phyloP scores from a whole-genome alignment of 2,797 vertebrate species.

The Cichlasoma orientale region DNA sequence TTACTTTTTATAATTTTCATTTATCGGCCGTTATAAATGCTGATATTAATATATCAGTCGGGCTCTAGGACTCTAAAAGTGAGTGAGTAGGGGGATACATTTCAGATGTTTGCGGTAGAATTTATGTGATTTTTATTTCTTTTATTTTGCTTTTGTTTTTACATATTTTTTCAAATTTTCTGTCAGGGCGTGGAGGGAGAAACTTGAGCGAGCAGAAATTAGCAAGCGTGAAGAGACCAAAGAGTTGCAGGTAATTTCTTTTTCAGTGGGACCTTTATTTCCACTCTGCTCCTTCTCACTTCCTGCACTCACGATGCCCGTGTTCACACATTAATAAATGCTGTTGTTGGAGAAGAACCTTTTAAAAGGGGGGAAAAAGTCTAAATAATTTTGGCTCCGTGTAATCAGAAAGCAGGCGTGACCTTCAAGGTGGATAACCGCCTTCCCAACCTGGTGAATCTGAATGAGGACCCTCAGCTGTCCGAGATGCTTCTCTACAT shows the following conservation, averaged over 20 bases:
- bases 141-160: background rate
- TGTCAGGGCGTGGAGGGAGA: slow-evolving; percentile 91
- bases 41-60: background rate
- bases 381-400: background rate
- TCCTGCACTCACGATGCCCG: background rate
- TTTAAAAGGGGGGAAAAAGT: background rate
- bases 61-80: background rate
- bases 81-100: no score
- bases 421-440: slow-evolving; percentile 94
- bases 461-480: slow-evolving; percentile 97
- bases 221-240: slow-evolving; percentile 91
- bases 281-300: background rate
- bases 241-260: slow-evolving; percentile 87
- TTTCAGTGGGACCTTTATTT: background rate
- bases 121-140: background rate
- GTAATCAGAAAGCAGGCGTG: slow-evolving; percentile 88
- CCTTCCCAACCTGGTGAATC: slow-evolving; percentile 94
- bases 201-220: slow-evolving; percentile 91
- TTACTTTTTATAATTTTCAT: background rate
- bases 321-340: background rate
- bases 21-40: background rate
- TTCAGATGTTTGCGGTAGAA: background rate
- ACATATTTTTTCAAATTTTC: background rate
- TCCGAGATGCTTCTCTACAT: slow-evolving; percentile 97
- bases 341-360: background rate